phyloP scores from a whole-genome alignment of 2,113 vertebrate species.

The Larimichthys polyactis region DNA sequence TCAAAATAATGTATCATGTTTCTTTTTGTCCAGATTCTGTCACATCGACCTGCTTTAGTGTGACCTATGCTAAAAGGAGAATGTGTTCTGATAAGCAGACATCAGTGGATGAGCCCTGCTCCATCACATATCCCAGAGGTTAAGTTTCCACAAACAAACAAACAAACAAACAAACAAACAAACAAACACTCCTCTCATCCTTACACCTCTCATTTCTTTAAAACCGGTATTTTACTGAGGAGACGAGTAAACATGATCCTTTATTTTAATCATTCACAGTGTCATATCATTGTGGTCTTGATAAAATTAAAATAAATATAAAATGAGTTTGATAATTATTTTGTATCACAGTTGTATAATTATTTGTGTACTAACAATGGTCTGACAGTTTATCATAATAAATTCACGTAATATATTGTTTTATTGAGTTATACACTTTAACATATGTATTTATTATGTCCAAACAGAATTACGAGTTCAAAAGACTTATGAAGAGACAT shows the following conservation, averaged over 20 bases:
- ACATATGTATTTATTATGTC: not conserved
- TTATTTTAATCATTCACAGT: too few relatives aligned
- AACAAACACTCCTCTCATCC: not conserved
- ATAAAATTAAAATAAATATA: too few relatives aligned
- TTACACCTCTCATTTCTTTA: too few relatives aligned
- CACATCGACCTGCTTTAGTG: conserved; percentile 36
- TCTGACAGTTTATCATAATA: too few relatives aligned
- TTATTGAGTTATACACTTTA: too few relatives aligned
- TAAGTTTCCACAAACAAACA: not conserved
- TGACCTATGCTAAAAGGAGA: conserved; percentile 39
- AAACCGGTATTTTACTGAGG: too few relatives aligned
- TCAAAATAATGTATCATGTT: not conserved
- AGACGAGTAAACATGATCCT: too few relatives aligned
- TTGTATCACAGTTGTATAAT: too few relatives aligned
- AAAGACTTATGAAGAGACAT: fast-evolving
- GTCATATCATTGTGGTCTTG: too few relatives aligned
- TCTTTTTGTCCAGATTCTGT: conserved; percentile 20
- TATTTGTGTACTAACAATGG: too few relatives aligned
- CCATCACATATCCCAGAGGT: conserved; percentile 32
- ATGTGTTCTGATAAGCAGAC: not conserved
- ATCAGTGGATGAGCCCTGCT: conserved; percentile 1
- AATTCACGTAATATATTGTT: too few relatives aligned
- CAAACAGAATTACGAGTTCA: not conserved
- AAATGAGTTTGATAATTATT: too few relatives aligned
- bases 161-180: not conserved